Percentiles rank a stretch among this genome's conserved stretches.
Conservation (phyloP, 1,140 invertebrate species). For the Octopus sinensis region DNA sequence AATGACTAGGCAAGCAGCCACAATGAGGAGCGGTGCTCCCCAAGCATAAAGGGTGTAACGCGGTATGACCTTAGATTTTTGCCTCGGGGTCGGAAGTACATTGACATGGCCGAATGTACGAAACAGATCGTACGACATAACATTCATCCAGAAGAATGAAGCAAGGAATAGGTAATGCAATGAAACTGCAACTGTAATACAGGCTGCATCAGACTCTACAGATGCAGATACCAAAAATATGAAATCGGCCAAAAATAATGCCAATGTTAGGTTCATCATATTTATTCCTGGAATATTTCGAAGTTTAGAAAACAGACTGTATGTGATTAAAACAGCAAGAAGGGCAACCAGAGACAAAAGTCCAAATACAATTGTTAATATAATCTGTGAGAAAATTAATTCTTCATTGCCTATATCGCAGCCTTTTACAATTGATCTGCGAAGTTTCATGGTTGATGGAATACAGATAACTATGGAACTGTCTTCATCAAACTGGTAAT, state of each 20-base stretch:
- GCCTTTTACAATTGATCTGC: constrained; percentile 4
- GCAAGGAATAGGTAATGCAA: constrained; percentile 63
- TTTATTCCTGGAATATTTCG: constrained; percentile 62
- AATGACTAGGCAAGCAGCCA: constrained; percentile 57
- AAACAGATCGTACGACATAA: constrained; percentile 65
- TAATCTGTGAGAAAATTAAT: constrained; percentile 36
- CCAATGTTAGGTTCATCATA: constrained; percentile 59
- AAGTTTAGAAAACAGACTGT: constrained; percentile 56
- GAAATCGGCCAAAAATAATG: constrained; percentile 59
- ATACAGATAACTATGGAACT: neutral
- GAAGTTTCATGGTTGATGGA: neutral
- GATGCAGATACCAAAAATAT: constrained; percentile 55
- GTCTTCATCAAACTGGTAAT: neutral
- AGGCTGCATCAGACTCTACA: constrained; percentile 27
- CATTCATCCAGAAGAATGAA: constrained; percentile 66
- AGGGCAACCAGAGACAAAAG: constrained; percentile 46
- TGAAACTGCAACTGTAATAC: constrained; percentile 54
- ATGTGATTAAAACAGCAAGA: constrained; percentile 53
- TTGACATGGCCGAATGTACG: constrained; percentile 62
- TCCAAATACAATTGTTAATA: constrained; percentile 42
- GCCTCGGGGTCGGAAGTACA: constrained; percentile 32
- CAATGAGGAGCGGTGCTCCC: constrained; percentile 59
- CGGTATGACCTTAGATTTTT: constrained; percentile 54
- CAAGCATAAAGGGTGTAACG: constrained; percentile 63
- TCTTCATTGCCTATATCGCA: constrained; percentile 31